Base-by-base conservation (phyloP, 2,888 invertebrate genomes). In the Sphaerophoria taeniata region DNA sequence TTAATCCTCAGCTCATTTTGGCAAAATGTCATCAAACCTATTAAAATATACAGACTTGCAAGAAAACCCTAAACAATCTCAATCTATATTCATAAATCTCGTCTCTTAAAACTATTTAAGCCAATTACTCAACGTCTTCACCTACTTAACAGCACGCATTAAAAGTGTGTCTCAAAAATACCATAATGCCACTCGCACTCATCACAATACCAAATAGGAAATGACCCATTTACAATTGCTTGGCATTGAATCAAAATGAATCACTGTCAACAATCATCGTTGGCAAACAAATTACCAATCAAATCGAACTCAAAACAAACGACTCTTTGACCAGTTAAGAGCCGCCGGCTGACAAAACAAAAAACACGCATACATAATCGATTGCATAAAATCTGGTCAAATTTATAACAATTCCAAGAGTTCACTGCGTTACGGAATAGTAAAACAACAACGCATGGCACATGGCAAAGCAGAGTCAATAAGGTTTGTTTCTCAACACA, bases 171-270 rank as follows among this genome's bases (percentile, higher is more conserved):
- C 39, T 53, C 7, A 65, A 39, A 51, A 9, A n/a, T 31, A 43
- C 24, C 67, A 67, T 67, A 51, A 39, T 67, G 67, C 53, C 67
- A 12, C 43, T n/a, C 9, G 5, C 39, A 67, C 39, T 53, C 39
- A 39, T 53, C 67, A 67, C 53, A 47, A 24, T 58, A 55, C 63
- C 36, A 34, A 70, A 47, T 73, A 85, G 85, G 81, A 85, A 85
- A 31, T 70, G 85, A 81, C 85, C 76, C 73, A 85, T 65, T 72
- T 82, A 72, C 61, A 76, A 47, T 65, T 65, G 53, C 56, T 83
- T 85, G 85, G 85, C 85, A 85, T 85, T 85, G 85, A 85, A 81
- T 77, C 85, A 81, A 84, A 39, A 6, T 80, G 80, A 81, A 80
- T 81, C 73, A 85, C 47, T 58, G n/a, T 45, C 11, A 16, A 33